Conservation (phyloP, 2,113 vertebrate species). For the Barnardius zonarius region DNA sequence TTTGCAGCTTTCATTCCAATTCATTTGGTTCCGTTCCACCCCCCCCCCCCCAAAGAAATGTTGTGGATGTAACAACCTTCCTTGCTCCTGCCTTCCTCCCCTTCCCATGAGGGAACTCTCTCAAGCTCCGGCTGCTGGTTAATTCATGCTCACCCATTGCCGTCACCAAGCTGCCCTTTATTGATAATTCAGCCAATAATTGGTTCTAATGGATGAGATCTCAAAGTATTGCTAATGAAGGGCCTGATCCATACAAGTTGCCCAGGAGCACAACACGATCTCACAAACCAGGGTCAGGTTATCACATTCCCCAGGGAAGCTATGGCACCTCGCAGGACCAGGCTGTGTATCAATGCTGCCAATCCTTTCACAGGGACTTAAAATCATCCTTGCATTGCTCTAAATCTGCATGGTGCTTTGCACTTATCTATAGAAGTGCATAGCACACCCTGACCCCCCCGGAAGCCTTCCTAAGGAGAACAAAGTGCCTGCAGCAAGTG, state of each 20-base stretch:
- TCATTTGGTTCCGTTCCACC: background rate
- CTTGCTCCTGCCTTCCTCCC: background rate
- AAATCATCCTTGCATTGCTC: background rate
- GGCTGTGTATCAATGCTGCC: background rate
- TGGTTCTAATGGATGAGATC: accelerated
- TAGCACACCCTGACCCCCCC: background rate
- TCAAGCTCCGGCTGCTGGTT: background rate
- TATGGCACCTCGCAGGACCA: accelerated
- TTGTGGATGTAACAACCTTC: background rate
- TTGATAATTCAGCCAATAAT: background rate
- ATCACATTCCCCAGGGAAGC: background rate
- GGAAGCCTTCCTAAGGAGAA: background rate
- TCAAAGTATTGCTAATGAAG: background rate
- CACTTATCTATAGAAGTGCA: accelerated
- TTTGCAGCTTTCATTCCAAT: background rate
- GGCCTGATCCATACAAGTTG: background rate
- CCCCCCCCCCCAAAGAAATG: background rate
- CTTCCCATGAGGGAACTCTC: background rate
- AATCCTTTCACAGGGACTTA: background rate
- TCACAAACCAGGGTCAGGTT: background rate
- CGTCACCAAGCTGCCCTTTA: background rate
- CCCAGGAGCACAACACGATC: accelerated
- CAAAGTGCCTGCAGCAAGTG: accelerated
- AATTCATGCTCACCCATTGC: background rate
- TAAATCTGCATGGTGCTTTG: background rate